A percentile compares a stretch with the other conserved stretches of the same genome.
Conservation (phyloP, 2,113 vertebrate species). For the Donacobius atricapilla region DNA sequence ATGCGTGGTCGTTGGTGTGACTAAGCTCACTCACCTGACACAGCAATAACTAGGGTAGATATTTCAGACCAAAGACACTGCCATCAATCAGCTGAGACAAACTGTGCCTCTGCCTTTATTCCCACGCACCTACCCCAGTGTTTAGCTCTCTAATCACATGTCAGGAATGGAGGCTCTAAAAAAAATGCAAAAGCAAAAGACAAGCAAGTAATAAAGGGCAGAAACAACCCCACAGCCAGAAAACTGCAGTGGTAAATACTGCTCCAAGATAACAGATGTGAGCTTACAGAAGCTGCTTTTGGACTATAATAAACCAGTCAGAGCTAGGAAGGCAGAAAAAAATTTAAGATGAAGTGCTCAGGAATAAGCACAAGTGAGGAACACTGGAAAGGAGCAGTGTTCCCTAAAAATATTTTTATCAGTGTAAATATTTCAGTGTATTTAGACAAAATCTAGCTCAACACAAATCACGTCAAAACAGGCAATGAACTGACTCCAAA, state of each 20-base stretch:
- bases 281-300: neutral
- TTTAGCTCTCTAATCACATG: neutral
- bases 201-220: neutral
- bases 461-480: constrained; percentile 1
- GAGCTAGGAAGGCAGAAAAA: neutral
- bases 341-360: neutral
- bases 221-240: neutral
- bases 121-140: neutral
- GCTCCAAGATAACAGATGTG: neutral
- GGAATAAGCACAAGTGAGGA: neutral
- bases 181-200: neutral
- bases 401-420: neutral
- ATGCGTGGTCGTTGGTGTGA: rapidly evolving
- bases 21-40: neutral
- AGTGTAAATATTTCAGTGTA: constrained; percentile 5
- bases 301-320: neutral
- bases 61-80: neutral
- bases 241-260: neutral
- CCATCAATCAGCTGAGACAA: neutral
- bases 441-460: constrained; percentile 16
- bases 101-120: neutral
- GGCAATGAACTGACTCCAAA: neutral
- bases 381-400: neutral
- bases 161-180: neutral
- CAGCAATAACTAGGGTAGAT: neutral